Base-by-base conservation (phyloP, 1,140 invertebrate species). In the Tenebrio molitor region DNA sequence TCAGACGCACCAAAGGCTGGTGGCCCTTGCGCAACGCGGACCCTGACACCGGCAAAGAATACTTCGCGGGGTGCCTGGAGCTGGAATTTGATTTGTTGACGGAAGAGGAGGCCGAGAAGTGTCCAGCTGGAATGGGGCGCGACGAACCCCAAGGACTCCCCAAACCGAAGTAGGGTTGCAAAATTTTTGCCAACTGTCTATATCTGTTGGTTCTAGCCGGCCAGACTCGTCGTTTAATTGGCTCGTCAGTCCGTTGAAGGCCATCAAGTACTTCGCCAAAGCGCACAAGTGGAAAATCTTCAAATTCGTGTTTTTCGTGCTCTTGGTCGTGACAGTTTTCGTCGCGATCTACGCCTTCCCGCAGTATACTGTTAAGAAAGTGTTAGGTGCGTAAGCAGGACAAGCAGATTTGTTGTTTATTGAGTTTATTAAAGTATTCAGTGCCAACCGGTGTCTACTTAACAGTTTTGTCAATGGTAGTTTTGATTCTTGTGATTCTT, bases 1-100 rank as follows among this genome's bases (percentile, higher is more conserved):
- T 90, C 21, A 88, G 87, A 77, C 83, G 88, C 41, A 87, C 90
- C 1, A 89, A 88, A 78, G 94, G 92, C 1, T 97, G 95, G 95
- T 97, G 95, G 93, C 94, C 95, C 36, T 90, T 92, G 76, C 83
- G 79, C 29, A 85, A 84, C 42, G 86, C 19, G 1, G 69, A 77
- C 36, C 72, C 77, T 7, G 75, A 80, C 3, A 80, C 75, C 0
- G 84, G 83, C 34, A 76, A 80, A 23, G 80, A 81, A 33, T 70
- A 83, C 7, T 80, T 81, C 62, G 83, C 85, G 69, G 91, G 90
- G 5, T 88, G 88, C 81, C 82, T 92, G 4, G 88, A 92, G 77
- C 79, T 90, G 67, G 88, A 90, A 81, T 79, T 92, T 75, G 86
- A 87, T 36, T 69, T 91, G 29, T 50, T 91, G 12, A 86, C 85